These are phyloP conservation scores for Netelia virgata DNA, from an alignment of 2,888 invertebrate species.

Conservation along the genomic window DNA sequence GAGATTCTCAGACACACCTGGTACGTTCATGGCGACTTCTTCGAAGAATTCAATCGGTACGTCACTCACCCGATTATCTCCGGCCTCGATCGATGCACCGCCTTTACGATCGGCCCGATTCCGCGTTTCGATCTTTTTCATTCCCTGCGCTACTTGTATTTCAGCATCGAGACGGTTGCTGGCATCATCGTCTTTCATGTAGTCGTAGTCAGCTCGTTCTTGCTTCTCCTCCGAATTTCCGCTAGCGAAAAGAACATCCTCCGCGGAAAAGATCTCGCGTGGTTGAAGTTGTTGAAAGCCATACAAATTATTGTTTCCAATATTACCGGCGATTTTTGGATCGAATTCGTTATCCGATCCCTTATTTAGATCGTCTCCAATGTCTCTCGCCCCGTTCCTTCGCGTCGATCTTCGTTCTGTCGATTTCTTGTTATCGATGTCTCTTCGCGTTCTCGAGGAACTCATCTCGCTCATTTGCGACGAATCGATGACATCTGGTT, in stretches of 20 bases:
- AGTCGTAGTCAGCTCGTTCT: slow-evolving; percentile 62
- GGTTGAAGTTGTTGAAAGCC: slow-evolving; percentile 59
- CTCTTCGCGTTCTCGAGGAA: slow-evolving; percentile 46
- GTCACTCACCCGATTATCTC: slow-evolving; percentile 63
- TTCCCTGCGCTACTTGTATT: neutral
- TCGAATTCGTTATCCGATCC: slow-evolving; percentile 44
- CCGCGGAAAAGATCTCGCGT: no score
- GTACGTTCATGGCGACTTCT: slow-evolving; percentile 52
- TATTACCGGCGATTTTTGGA: slow-evolving; percentile 59
- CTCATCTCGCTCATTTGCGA: neutral
- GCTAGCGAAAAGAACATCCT: slow-evolving; percentile 72
- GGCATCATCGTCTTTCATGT: slow-evolving; percentile 63
- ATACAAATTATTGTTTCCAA: slow-evolving; percentile 75
- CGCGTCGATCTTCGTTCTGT: slow-evolving; percentile 65
- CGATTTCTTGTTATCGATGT: slow-evolving; percentile 65
- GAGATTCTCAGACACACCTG: slow-evolving; percentile 53
- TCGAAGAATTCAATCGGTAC: slow-evolving; percentile 72
- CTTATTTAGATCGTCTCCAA: slow-evolving; percentile 54
- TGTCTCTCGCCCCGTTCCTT: slow-evolving; percentile 54
- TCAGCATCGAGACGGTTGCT: no score
- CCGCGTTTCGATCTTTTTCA: neutral
- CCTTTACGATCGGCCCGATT: slow-evolving; percentile 49
- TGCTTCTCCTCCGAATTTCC: slow-evolving; percentile 45
- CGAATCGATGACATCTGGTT: neutral
- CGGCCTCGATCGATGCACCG: slow-evolving; percentile 64